Conservation (phyloP, 2,113 vertebrate genomes). For the Pterocles gutturalis region DNA sequence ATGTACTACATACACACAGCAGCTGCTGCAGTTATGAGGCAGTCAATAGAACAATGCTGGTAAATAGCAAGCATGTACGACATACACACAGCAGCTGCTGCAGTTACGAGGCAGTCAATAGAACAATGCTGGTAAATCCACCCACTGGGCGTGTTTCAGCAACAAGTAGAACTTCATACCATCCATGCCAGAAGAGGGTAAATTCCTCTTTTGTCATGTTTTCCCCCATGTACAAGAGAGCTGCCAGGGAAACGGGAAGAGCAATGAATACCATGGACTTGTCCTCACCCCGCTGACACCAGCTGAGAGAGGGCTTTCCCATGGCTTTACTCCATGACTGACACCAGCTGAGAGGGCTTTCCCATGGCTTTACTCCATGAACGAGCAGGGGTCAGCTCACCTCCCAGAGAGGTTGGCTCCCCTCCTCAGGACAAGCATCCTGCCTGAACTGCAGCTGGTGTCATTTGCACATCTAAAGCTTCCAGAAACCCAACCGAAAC, state of each 20-base stretch:
- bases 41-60: background rate
- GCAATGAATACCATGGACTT: background rate
- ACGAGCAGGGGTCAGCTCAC: no score
- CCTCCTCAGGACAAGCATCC: rapidly evolving
- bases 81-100: background rate
- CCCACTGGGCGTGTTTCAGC: background rate
- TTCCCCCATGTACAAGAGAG: background rate
- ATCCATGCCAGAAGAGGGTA: background rate
- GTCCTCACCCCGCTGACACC: background rate
- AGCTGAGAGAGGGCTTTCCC: background rate
- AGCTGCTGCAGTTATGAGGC: background rate
- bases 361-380: background rate
- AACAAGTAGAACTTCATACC: background rate
- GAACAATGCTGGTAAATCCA: background rate
- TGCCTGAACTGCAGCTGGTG: background rate
- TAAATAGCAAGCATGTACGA: background rate
- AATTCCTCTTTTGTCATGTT: background rate
- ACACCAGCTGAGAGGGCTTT: background rate
- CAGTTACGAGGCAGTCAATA: background rate
- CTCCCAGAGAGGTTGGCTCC: background rate
- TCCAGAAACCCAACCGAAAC: background rate
- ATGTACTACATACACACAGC: background rate
- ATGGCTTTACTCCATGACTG: background rate
- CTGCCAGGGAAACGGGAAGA: background rate
- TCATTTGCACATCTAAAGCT: background rate